Evolutionary conservation across 2,888 invertebrate species (phyloP).

Genomic region (Lithophane leautieri): DNA sequence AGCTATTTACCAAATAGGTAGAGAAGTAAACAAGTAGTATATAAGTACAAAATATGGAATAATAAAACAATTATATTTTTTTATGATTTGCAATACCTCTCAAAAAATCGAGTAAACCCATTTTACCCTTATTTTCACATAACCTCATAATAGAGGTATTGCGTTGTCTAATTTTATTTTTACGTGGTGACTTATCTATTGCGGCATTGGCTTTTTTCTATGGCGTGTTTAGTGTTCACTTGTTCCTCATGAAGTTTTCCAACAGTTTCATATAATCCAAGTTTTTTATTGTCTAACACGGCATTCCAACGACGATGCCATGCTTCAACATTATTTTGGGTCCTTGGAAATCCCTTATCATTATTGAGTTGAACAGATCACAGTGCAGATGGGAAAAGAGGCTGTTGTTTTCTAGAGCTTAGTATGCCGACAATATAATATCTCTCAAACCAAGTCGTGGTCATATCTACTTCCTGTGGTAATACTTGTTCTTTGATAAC

Average conservation of each 20-base stretch:
- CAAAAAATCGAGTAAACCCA: neutral
- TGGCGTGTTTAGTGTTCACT: neutral
- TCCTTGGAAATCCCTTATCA: neutral
- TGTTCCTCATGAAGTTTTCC: neutral
- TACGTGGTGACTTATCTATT: neutral
- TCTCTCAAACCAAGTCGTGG: neutral
- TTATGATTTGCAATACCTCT: neutral
- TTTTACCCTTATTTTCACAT: neutral
- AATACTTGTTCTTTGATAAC: neutral
- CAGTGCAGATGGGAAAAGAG: neutral
- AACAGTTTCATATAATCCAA: neutral
- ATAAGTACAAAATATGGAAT: too few relatives aligned
- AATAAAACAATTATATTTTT: neutral
- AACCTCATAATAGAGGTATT: neutral
- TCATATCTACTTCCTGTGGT: neutral
- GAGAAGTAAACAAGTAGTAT: too few relatives aligned
- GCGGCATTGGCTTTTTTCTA: neutral
- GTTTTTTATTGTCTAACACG: neutral
- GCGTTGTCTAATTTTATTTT: neutral
- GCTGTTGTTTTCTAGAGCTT: neutral
- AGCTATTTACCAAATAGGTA: too few relatives aligned
- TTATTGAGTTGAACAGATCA: conserved; percentile 4
- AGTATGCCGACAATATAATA: neutral
- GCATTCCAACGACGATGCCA: neutral
- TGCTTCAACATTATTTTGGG: conserved; percentile 1